Conservation (phyloP, 2,797 vertebrate genomes). For the Falco biarmicus region DNA sequence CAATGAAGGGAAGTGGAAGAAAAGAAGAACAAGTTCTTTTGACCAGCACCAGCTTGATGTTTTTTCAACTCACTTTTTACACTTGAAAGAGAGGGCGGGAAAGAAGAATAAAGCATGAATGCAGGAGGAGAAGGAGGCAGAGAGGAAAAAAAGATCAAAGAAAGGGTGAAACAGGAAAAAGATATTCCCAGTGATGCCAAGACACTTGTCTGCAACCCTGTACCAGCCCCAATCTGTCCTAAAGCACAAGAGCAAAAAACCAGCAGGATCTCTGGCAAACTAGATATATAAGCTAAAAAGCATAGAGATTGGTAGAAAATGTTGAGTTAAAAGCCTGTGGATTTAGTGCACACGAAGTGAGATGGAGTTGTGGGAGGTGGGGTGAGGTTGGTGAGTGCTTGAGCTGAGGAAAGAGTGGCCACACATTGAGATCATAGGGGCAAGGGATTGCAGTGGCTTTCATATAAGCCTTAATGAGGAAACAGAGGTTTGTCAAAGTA, state of each 20-base stretch:
- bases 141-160: slow-evolving; percentile 36
- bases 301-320: background rate
- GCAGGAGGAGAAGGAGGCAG: slow-evolving; percentile 38
- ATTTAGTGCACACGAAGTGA: background rate
- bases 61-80: slow-evolving; percentile 43
- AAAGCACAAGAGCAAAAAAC: background rate
- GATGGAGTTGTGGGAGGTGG: background rate
- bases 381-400: background rate
- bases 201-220: background rate
- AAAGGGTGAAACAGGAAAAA: slow-evolving; percentile 25
- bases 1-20: slow-evolving; percentile 30
- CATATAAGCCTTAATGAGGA: background rate
- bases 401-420: background rate
- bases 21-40: slow-evolving; percentile 44
- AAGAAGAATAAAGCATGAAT: slow-evolving; percentile 51
- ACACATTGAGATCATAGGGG: background rate
- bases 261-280: slow-evolving; percentile 1
- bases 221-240: background rate
- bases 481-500: background rate
- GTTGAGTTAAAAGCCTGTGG: background rate
- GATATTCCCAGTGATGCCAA: background rate
- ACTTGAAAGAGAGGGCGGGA: slow-evolving; percentile 36
- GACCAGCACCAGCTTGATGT: slow-evolving; percentile 42
- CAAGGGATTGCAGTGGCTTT: background rate
- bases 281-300: background rate